phyloP scores from a whole-genome alignment of 2,113 vertebrate species.

The Corythornis vintsioides region DNA sequence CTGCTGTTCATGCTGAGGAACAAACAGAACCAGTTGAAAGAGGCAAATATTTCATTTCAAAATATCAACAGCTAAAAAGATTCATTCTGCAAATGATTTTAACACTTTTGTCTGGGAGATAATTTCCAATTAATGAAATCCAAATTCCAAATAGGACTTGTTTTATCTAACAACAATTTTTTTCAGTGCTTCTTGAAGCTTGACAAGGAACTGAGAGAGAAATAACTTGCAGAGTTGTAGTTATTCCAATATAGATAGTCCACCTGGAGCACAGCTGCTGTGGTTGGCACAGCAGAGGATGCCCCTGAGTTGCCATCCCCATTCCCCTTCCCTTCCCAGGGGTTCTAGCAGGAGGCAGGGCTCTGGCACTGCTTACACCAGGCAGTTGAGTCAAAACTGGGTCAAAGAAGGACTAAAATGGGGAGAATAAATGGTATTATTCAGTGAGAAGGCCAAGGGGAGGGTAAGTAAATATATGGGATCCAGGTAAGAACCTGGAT shows the following conservation, averaged over 20 bases:
- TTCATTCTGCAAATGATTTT: background rate
- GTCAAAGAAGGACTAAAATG: background rate
- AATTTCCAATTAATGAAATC: background rate
- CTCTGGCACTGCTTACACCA: background rate
- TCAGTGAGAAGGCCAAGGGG: background rate
- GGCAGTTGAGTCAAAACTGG: background rate
- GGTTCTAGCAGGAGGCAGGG: background rate
- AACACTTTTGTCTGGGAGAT: background rate
- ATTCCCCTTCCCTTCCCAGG: background rate
- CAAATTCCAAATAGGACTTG: background rate
- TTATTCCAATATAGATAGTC: background rate
- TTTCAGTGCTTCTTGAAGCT: background rate
- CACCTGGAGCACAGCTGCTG: background rate
- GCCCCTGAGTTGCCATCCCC: rapidly evolving
- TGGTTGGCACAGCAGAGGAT: background rate
- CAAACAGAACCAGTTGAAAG: background rate
- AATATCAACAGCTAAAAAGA: background rate
- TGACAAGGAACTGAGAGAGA: background rate
- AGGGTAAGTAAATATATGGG: background rate
- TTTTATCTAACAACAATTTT: background rate
- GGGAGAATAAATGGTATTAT: background rate
- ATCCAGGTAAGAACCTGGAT: background rate
- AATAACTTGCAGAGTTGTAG: background rate
- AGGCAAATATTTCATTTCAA: background rate
- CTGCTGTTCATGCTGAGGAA: background rate